Evolutionary conservation across 2,888 invertebrate species (phyloP), one percentile per base, ranked within the genome.

Genomic region (Tenthredo amoena): DNA sequence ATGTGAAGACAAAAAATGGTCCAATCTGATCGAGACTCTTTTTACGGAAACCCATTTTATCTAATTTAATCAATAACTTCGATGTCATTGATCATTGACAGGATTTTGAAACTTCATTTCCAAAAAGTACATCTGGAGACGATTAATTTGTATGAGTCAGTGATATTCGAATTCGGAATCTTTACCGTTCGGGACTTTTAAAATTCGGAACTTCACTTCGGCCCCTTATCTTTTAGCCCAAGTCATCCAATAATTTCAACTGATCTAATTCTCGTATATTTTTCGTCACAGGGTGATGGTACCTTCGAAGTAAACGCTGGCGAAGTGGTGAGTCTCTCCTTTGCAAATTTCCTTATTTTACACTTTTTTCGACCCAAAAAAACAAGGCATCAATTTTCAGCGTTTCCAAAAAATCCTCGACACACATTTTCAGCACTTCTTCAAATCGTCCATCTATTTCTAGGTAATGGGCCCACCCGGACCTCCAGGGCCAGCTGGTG

Each of bases 281-380:
- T 65, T 71, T 84, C 74, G 85, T 84, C 77, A 93, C 96, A 97
- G 97, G 97, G 97, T 93, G 97, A 97, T 93, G 97, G 96, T 89
- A 96, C 97, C 87, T 97, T 96, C 94, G 97, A 97, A 95, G 95
- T 96, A 85, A 95, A 95, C 90, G 96, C 96, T 87, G 96, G 96
- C 87, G 97, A 97, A 94, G 95, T 96, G 94, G 96, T 97, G 94
- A 96, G 96, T 95, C 87, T 47, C 47, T 47, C 15, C 4, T 47
- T 15, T 12, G 15, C 15, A 3, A 12, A 47, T 47, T 4, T 15
- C 47, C 15, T 47, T 47, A 3, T 55, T 55, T 26, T 2, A 26
- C 34, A 1, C 31, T 21, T 50, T 47, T 47, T 3, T 21, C 58
- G 12, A 10, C 62, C 62, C 37, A 18, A n/a, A 21, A 2, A 55